Percentiles rank a stretch among this genome's conserved stretches.
phyloP scores from a whole-genome alignment of 2,113 vertebrate species.

The Sander lucioperca region DNA sequence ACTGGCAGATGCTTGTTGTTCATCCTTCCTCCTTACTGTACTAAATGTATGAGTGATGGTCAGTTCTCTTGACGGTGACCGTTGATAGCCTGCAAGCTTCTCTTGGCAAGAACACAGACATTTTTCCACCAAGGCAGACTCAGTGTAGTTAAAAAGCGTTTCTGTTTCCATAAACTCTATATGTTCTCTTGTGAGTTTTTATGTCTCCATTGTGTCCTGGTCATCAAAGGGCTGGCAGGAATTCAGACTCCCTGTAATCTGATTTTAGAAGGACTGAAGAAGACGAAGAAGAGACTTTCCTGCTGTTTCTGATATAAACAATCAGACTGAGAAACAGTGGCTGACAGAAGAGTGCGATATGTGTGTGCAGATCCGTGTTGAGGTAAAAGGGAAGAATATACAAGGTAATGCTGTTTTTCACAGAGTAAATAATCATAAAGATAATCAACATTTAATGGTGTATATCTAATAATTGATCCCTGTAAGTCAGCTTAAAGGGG shows the following conservation, averaged over 20 bases:
- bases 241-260: conserved; percentile 68
- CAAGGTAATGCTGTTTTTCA: neutral
- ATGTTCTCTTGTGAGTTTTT: conserved; percentile 32
- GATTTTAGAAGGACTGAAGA: conserved; percentile 71
- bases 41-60: neutral
- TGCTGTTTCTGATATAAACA: conserved; percentile 67
- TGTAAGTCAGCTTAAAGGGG: neutral
- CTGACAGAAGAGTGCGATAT: neutral
- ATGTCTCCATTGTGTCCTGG: neutral
- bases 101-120: neutral
- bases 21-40: neutral
- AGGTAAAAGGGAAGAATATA: neutral
- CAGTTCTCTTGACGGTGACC: conserved; percentile 9
- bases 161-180: conserved; percentile 40
- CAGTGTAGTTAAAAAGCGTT: conserved; percentile 42
- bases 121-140: conserved; percentile 17
- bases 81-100: neutral
- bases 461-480: conserved; percentile 15
- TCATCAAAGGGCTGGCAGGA: conserved; percentile 56
- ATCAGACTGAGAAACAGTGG: conserved; percentile 29
- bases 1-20: neutral
- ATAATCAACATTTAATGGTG: neutral
- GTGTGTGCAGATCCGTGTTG: neutral
- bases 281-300: conserved; percentile 46
- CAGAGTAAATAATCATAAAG: neutral